phyloP scores from a whole-genome alignment of 1,140 invertebrate species.

The Pogonomyrmex barbatus region DNA sequence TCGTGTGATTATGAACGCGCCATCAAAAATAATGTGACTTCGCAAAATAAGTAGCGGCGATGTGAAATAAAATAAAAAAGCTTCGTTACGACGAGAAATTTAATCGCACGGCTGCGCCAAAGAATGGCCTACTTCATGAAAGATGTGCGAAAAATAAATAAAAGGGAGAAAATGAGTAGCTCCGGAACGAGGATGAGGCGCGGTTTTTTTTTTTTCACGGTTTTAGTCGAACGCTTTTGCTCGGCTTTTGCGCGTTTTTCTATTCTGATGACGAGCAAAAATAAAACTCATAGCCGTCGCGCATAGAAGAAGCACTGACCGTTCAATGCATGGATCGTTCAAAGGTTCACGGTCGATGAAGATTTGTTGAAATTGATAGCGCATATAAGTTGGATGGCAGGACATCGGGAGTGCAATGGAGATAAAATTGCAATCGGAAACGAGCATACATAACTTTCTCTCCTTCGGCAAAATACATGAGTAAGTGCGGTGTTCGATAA shows the following conservation, averaged over 20 bases:
- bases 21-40: not conserved
- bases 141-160: constrained; percentile 61
- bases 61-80: not conserved
- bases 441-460: no score
- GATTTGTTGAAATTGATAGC: constrained; percentile 42
- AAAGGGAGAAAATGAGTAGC: not conserved
- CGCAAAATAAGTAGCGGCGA: not conserved
- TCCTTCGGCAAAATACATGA: not conserved
- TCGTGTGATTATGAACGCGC: not conserved
- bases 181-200: not conserved
- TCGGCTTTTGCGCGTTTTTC: constrained; percentile 36
- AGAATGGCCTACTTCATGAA: not conserved
- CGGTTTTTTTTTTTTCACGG: not conserved
- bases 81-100: constrained; percentile 9
- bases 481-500: not conserved
- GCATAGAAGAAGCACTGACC: constrained; percentile 30
- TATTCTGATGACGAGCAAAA: constrained; percentile 14
- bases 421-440: constrained; percentile 41
- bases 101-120: not conserved
- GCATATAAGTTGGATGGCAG: not conserved
- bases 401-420: not conserved
- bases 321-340: constrained; percentile 33
- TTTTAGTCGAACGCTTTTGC: constrained; percentile 2
- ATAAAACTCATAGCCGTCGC: constrained; percentile 20
- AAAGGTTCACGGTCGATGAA: constrained; percentile 36